These are phyloP conservation scores for Hydropsyche tenuis DNA, from an alignment of 1,140 invertebrate species.

Conservation along the genomic window DNA sequence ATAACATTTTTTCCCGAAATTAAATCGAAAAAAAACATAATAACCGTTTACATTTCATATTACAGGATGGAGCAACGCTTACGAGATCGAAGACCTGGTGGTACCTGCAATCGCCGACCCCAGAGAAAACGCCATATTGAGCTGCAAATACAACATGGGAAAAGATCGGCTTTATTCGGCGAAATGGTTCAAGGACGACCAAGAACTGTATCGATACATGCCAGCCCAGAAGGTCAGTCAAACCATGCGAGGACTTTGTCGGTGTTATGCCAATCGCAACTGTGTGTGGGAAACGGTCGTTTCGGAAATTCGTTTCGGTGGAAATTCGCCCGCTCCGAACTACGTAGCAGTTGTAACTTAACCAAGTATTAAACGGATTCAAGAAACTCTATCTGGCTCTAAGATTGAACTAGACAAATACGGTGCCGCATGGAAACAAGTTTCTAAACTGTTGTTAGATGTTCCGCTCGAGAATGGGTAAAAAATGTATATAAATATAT, in stretches of 20 bases:
- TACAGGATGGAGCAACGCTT: conserved; percentile 23
- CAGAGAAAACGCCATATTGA: conserved; percentile 61
- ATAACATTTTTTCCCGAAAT: no score
- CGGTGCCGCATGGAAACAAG: neutral
- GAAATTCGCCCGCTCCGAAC: no score
- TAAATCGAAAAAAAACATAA: no score
- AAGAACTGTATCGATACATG: conserved; percentile 72
- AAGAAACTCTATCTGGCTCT: neutral
- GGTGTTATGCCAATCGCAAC: neutral
- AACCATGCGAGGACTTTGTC: neutral
- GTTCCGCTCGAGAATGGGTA: no score
- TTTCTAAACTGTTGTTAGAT: no score
- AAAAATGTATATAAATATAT: no score
- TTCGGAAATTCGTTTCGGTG: no score
- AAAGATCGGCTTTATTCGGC: conserved; percentile 75
- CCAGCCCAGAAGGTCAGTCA: conserved; percentile 49
- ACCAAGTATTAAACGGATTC: conserved; percentile 1
- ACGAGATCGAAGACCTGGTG: conserved; percentile 44
- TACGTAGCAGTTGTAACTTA: neutral
- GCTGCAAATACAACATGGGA: conserved; percentile 66
- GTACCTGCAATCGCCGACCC: conserved; percentile 52
- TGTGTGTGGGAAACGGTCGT: no score
- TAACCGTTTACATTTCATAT: neutral
- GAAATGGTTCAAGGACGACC: conserved; percentile 81
- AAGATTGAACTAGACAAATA: conserved; percentile 20